Evolutionary conservation across 1,140 invertebrate genomes (phyloP).

Genomic region (Neodiprion fabricii): DNA sequence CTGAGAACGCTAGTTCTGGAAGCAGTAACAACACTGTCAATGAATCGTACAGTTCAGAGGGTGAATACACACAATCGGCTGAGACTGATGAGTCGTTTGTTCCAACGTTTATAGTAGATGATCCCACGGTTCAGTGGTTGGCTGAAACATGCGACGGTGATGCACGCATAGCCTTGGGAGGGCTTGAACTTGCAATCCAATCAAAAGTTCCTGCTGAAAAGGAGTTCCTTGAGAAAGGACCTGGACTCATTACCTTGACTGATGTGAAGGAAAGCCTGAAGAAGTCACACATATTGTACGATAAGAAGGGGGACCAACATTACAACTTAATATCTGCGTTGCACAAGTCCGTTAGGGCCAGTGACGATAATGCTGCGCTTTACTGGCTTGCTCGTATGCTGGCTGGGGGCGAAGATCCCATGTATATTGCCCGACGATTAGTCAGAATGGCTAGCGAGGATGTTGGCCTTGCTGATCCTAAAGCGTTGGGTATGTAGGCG

Average conservation of each 20-base stretch:
- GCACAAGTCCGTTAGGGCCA: conserved; percentile 85
- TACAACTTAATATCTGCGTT: conserved; percentile 85
- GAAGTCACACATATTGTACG: conserved; percentile 77
- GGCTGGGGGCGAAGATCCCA: conserved; percentile 81
- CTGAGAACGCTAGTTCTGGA: conserved; percentile 17
- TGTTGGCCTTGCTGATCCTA: conserved; percentile 67
- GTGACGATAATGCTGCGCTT: conserved; percentile 80
- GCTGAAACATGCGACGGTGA: conserved; percentile 83
- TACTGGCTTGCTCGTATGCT: conserved; percentile 87
- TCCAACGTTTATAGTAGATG: conserved; percentile 63
- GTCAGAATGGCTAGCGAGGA: conserved; percentile 82
- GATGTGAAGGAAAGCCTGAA: conserved; percentile 70
- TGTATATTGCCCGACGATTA: conserved; percentile 81
- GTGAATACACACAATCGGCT: conserved; percentile 42
- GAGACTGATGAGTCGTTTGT: conserved; percentile 26
- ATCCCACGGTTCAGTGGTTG: conserved; percentile 71
- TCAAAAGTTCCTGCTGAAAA: conserved; percentile 53
- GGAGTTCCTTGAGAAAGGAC: conserved; percentile 35
- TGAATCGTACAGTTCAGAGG: conserved; percentile 23
- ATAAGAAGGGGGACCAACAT: conserved; percentile 82
- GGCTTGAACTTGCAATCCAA: conserved; percentile 74
- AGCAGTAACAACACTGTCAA: conserved; percentile 15
- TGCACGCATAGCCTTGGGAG: conserved; percentile 78
- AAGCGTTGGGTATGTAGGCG: conserved; percentile 57
- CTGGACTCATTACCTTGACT: conserved; percentile 64